These are phyloP conservation scores for Orgyia antiqua DNA, from an alignment of 2,888 invertebrate species.

Conservation along the genomic window DNA sequence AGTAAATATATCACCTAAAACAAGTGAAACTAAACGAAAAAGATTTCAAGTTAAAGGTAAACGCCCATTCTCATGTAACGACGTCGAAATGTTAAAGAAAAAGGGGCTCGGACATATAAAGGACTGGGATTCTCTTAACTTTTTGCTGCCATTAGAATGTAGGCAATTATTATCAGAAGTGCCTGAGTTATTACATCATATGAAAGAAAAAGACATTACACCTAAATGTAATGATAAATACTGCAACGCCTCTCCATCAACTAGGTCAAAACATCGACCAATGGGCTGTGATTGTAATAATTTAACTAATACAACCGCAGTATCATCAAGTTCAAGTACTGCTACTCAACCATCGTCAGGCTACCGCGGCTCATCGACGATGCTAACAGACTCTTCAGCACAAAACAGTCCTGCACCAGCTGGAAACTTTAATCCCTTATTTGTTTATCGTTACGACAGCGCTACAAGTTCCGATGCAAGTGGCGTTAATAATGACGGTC, in stretches of 20 bases:
- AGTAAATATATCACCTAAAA: conserved; percentile 62
- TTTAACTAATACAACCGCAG: conserved; percentile 73
- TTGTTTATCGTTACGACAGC: conserved; percentile 90
- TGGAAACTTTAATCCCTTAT: conserved; percentile 83
- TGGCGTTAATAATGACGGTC: conserved; percentile 76
- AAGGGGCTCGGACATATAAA: conserved; percentile 90
- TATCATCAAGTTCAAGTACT: conserved; percentile 83
- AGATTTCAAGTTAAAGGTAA: conserved; percentile 62
- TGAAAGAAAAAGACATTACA: conserved; percentile 72
- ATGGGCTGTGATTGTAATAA: conserved; percentile 80
- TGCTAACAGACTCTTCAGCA: conserved; percentile 86
- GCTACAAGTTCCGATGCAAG: conserved; percentile 86
- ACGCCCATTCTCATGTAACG: conserved; percentile 88
- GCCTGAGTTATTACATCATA: conserved; percentile 84
- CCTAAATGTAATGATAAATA: conserved; percentile 59
- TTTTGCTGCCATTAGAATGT: conserved; percentile 91
- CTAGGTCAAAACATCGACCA: conserved; percentile 78
- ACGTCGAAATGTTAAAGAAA: conserved; percentile 88
- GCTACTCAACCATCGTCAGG: conserved; percentile 91
- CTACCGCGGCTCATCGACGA: conserved; percentile 90
- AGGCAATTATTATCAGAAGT: conserved; percentile 87
- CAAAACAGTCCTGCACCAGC: conserved; percentile 81
- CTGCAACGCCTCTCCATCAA: conserved; percentile 59
- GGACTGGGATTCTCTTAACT: conserved; percentile 96
- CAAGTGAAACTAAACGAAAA: conserved; percentile 57